phyloP scores from a whole-genome alignment of 2,113 vertebrate species.

The Aegypius monachus region DNA sequence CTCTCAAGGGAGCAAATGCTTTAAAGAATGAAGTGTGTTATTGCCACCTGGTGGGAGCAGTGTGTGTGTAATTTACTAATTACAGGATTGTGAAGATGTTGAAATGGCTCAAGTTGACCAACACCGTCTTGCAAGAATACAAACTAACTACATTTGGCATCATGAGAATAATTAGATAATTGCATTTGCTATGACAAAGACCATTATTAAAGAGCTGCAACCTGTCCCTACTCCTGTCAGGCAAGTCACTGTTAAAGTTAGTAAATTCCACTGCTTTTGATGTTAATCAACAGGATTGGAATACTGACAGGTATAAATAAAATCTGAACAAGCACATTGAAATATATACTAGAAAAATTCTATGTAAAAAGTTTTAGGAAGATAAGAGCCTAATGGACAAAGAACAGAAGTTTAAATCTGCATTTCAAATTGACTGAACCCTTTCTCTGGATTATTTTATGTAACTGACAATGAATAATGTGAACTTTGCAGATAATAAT shows the following conservation, averaged over 20 bases:
- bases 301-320: background rate
- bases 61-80: background rate
- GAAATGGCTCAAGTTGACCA: background rate
- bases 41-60: conserved; percentile 36
- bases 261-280: background rate
- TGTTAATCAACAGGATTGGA: background rate
- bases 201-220: background rate
- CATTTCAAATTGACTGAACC: background rate
- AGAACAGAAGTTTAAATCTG: background rate
- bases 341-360: background rate
- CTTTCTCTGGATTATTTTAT: background rate
- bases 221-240: background rate
- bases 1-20: conserved; percentile 50
- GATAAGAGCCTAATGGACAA: background rate
- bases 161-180: background rate
- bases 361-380: background rate
- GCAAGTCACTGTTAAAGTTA: background rate
- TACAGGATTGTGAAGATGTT: background rate
- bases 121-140: background rate
- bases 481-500: background rate
- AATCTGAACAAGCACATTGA: background rate
- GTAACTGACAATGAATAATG: background rate
- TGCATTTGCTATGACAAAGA: background rate
- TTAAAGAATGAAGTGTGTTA: background rate
- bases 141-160: background rate